Percentiles rank a stretch among this genome's conserved stretches.
Evolutionary conservation across 2,888 invertebrate species (phyloP).

Genomic region (Ryuthela nishihirai): DNA sequence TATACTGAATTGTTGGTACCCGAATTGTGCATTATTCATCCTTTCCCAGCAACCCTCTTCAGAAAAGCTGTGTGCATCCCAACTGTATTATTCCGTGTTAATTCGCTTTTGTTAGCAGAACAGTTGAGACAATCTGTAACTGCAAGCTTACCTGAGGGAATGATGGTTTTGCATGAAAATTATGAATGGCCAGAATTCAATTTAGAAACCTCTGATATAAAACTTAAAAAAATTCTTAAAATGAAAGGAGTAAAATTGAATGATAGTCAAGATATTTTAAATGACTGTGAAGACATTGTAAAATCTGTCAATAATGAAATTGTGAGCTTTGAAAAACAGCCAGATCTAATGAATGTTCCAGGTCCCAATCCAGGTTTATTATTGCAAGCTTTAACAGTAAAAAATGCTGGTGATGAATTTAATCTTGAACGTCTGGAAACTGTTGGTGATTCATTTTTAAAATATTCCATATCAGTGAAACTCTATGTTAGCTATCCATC

Average conservation of each 20-base stretch:
- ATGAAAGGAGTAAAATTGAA: too few relatives aligned
- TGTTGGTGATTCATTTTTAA: conserved; percentile 83
- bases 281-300: conserved; percentile 6
- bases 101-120: conserved; percentile 67
- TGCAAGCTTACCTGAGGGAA: conserved; percentile 52
- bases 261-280: background rate
- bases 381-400: conserved; percentile 64
- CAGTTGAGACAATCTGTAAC: conserved; percentile 63
- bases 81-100: conserved; percentile 72
- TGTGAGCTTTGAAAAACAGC: conserved; percentile 10
- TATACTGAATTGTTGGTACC: conserved; percentile 65
- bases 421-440: conserved; percentile 80
- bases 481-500: conserved; percentile 91
- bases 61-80: conserved; percentile 79
- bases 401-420: conserved; percentile 68
- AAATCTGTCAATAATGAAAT: conserved; percentile 11
- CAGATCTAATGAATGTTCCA: conserved; percentile 2
- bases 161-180: conserved; percentile 45
- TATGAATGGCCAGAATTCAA: conserved; percentile 42
- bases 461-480: conserved; percentile 91
- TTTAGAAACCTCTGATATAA: conserved; percentile 44
- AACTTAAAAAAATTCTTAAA: conserved; percentile 4
- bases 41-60: conserved; percentile 64
- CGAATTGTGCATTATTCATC: conserved; percentile 71
- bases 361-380: conserved; percentile 36